These are phyloP conservation scores for Dendrocincla fuliginosa DNA, from an alignment of 2,797 vertebrate species.

Conservation along the genomic window DNA sequence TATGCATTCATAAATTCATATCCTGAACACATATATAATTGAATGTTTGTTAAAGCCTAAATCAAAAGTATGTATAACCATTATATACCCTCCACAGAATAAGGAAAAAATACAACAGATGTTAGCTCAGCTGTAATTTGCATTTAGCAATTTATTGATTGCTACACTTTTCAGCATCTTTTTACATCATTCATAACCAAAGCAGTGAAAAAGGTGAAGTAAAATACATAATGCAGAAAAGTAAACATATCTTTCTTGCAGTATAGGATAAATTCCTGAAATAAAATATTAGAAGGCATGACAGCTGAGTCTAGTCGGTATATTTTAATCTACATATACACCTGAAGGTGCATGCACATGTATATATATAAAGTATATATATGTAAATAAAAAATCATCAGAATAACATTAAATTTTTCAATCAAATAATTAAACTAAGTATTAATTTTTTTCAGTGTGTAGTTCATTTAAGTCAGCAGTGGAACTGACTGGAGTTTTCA, in stretches of 20 bases:
- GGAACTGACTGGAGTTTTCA: fast-evolving
- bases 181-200: neutral
- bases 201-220: neutral
- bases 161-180: neutral
- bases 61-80: neutral
- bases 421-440: neutral
- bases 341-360: neutral
- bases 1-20: neutral
- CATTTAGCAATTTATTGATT: neutral
- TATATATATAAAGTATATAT: neutral
- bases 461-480: neutral
- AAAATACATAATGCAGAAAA: neutral
- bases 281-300: neutral
- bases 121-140: neutral
- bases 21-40: neutral
- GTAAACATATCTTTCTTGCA: neutral
- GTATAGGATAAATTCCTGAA: neutral
- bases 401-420: neutral
- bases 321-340: neutral
- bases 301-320: neutral
- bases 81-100: neutral
- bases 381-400: neutral
- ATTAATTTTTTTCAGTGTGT: neutral
- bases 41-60: neutral
- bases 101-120: neutral